Percentiles rank a stretch among this genome's conserved stretches.
Conservation (phyloP, 1,140 invertebrate genomes). For the Hypsibius dujardini region DNA sequence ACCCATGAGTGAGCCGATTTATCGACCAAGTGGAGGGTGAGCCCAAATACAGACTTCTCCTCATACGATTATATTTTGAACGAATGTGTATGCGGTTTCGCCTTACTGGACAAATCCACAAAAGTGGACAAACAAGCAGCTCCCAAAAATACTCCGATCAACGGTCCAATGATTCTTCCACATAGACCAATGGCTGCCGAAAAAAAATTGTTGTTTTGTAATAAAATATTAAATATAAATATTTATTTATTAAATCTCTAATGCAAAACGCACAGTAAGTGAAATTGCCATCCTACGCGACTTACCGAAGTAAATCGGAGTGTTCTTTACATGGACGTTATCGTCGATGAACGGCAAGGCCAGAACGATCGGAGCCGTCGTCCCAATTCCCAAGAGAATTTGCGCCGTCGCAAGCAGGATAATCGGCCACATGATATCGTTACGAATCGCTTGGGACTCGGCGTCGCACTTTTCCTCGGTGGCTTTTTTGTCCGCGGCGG, state of each 20-base stretch:
- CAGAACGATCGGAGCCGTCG: conserved; percentile 25
- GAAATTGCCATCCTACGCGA: not conserved
- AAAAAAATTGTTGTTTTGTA: not conserved
- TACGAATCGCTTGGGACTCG: not conserved
- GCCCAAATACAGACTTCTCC: too few species aligned
- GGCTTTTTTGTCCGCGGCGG: not conserved
- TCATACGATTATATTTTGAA: too few species aligned
- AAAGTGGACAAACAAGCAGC: not conserved
- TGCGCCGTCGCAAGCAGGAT: conserved; percentile 6
- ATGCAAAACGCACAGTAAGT: too few species aligned
- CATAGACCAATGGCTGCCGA: not conserved
- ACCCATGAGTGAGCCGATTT: too few species aligned
- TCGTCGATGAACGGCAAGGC: conserved; percentile 26
- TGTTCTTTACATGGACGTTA: conserved; percentile 25
- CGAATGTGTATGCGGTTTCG: conserved; percentile 10
- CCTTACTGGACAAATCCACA: conserved; percentile 17
- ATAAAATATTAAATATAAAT: conserved; percentile 12
- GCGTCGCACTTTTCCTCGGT: conserved; percentile 8
- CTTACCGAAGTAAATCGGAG: conserved; percentile 26
- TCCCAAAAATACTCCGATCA: not conserved
- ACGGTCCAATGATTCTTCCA: not conserved
- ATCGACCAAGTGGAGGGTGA: too few species aligned
- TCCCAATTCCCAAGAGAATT: conserved; percentile 18
- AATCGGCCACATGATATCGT: conserved; percentile 13
- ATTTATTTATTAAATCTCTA: too few species aligned